Evolutionary conservation across 2,888 invertebrate genomes (phyloP), one percentile per base, ranked within the genome.

Genomic region (Ichneumon xanthorius): DNA sequence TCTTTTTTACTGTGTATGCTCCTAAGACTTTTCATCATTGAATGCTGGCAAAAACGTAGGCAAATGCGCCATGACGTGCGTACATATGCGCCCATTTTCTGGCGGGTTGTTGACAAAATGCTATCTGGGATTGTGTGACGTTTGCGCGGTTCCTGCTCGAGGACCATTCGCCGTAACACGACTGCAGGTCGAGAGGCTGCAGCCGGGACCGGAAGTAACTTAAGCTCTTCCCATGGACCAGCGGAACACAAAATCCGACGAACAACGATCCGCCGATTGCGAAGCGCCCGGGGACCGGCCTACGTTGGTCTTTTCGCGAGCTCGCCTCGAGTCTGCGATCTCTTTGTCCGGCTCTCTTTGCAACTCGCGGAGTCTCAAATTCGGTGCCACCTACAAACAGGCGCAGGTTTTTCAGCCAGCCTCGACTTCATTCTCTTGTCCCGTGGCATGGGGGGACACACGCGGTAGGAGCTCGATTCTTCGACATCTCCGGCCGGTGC

Each of bases 381-480:
- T 87, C 86, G 80, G 87, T 76, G 58, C 87, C 87, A 84, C 80
- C 87, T 87, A 87, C 81, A 86, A 87, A 86, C 86, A 82, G 71
- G 71, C 80, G 61, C 87, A 84, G 86, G 87, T 87, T 78, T 53
- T 55, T 33, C 22, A 65, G 78, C 50, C 55, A 61, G 55, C 70
- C 81, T 84, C 85, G 83, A 83, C 83, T 86, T 68, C 65, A 55
- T 68, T n/a, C 68, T 76, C 65, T 48, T 19, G 22, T 16, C 75
- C 53, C 76, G 79, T 40, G 6, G 68, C 22, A 70, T 7, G 14
- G n/a, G 22, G 22, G 14, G 53, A 72, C 14, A 71, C 53, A 40
- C 63, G 76, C 77, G 65, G 58, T 71, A 48, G 70, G 22, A 45
- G n/a, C 68, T 30, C 75, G 71, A 82, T 75, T 82, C 78, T 75